phyloP scores from a whole-genome alignment of 2,113 vertebrate genomes.

The Lynx canadensis region DNA sequence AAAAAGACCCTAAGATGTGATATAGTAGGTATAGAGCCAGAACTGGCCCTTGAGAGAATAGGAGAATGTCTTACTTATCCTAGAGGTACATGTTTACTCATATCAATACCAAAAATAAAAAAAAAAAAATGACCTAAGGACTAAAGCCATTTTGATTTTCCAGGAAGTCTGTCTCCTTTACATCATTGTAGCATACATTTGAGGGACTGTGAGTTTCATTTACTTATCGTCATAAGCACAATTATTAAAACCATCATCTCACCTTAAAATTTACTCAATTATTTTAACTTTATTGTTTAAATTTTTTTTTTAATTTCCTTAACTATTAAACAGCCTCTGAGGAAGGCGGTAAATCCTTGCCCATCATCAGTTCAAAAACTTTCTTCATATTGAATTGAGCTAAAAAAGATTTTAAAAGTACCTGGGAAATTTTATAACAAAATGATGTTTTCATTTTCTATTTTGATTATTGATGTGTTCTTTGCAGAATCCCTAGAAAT shows the following conservation, averaged over 20 bases:
- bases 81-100: conserved; percentile 75
- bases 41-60: conserved; percentile 40
- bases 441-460: neutral
- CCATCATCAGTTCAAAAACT: conserved; percentile 30
- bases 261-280: neutral
- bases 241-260: conserved; percentile 10
- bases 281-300: neutral
- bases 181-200: conserved; percentile 64
- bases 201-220: conserved; percentile 62
- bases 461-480: conserved; percentile 50
- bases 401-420: neutral
- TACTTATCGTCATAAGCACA: conserved; percentile 27
- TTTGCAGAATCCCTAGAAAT: conserved; percentile 60
- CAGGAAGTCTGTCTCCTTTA: conserved; percentile 70
- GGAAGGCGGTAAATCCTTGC: conserved; percentile 26
- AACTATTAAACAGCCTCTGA: conserved; percentile 29
- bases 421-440: neutral
- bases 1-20: conserved; percentile 64
- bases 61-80: conserved; percentile 63
- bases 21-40: conserved; percentile 55
- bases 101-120: conserved; percentile 77
- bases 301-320: conserved; percentile 11
- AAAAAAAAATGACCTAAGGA: conserved; percentile 75
- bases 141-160: conserved; percentile 79
- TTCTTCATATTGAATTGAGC: neutral